Evolutionary conservation across 2,113 vertebrate genomes (phyloP), one percentile per base, ranked within the genome.

Genomic region (Poeciliopsis prolifica): DNA sequence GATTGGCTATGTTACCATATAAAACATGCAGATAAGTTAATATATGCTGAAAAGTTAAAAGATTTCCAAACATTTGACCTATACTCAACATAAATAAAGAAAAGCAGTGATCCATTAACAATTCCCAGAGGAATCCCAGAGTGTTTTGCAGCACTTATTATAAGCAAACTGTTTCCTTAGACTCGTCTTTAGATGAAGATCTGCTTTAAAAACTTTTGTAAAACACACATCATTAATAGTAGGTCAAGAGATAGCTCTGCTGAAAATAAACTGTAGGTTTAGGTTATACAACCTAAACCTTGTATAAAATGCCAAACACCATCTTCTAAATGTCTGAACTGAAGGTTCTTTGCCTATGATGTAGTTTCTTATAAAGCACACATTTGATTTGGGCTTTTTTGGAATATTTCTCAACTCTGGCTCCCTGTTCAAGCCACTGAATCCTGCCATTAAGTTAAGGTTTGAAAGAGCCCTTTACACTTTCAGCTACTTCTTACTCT

Each of bases 381-480:
- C 1, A 12, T 31, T 30, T 30, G 28, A 31, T 58, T 24, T 58
- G 4, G 22, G 22, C 26, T 12, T 22, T 19, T 37, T 9, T 14
- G 19, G 29, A 14, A 22, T 72, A n/a, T 33, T 64, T 33, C 48
- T 62, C n/a, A 28, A 31, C 51, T 30, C 22, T 24, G 26, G 40
- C 28, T 70, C 67, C 71, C 29, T 66, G 68, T 70, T 42, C 33
- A 79, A 28, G 26, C 80, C 42, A 33, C 70, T 68, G 40, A 75
- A 65, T 71, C 70, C 71, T 77, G 61, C 58, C 65, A 28, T 68
- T 73, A 1, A 5, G 65, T 44, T 1, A 63, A 17, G 35, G 63
- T 67, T 44, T 70, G 48, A 65, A 61, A n/a, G 42, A 82, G 70
- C 70, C 68, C 10, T 68, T 66, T 64, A 67, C 66, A 4, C 73